Percentiles rank a stretch among this genome's conserved stretches.
These are phyloP conservation scores for Cantharis rufa DNA, from an alignment of 2,888 invertebrate species.

Conservation along the genomic window DNA sequence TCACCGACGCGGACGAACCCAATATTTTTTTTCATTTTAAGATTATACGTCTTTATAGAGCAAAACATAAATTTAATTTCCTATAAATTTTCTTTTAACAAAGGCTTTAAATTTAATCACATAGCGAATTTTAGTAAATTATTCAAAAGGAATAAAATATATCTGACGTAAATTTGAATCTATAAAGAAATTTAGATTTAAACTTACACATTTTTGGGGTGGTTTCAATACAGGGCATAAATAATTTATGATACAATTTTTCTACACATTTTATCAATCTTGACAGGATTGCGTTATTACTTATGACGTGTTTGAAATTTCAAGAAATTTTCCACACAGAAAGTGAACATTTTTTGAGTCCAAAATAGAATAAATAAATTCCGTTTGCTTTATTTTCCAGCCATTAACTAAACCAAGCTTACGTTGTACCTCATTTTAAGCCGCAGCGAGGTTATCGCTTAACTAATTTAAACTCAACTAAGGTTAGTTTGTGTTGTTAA, in stretches of 20 bases:
- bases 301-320: slow-evolving; percentile 1
- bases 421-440: not conserved
- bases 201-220: not conserved
- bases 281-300: not conserved
- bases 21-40: not conserved
- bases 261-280: slow-evolving; percentile 1
- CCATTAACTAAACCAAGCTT: not conserved
- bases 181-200: not conserved
- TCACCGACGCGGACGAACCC: not conserved
- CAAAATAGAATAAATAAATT: not conserved
- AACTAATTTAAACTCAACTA: not conserved
- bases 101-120: not conserved
- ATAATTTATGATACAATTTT: not conserved
- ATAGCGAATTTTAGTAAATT: not conserved
- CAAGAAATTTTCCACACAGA: not conserved
- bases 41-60: not conserved
- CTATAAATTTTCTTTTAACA: not conserved
- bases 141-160: not conserved
- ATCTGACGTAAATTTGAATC: not conserved
- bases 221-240: not conserved
- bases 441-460: not conserved
- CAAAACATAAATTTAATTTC: not conserved
- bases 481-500: not conserved
- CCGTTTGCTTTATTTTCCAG: not conserved
- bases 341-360: not conserved